Base-by-base conservation (phyloP, 2,797 vertebrate species). In the Eutrigla gurnardus region DNA sequence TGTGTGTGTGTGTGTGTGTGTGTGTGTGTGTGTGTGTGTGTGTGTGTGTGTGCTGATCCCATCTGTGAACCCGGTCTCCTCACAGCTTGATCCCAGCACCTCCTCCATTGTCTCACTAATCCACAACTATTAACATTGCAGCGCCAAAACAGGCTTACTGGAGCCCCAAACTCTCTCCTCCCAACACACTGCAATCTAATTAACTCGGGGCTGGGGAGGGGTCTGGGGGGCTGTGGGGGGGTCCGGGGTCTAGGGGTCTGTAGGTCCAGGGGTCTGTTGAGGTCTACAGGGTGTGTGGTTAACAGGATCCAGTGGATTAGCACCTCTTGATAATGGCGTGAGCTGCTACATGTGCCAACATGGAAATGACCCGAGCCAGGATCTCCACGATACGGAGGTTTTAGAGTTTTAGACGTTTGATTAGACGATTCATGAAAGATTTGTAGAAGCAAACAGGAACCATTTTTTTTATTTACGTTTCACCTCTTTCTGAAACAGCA, bases 91-190 rank as follows among this genome's bases (percentile, higher is more conserved):
- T 86, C 77, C 80, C 86, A 73, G 65, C 83, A 73, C 67, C 81
- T 40, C 64, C 70, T 82, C 84, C 83, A 91, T 89, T 92, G 90
- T 92, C 78, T 81, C 78, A 71, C 83, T 93, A 92, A 93, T 93
- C 92, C 88, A 72, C 58, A 37, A 78, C 86, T 83, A 87, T 91
- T 90, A 91, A 87, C 87, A 80, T 77, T 72, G 76, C 75, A 78
- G 81, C 72, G 47, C 69, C 75, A 84, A 86, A 86, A 89, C 83
- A 77, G 82, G 65, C 75, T 78, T 64, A 76, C 60, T 67, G 65
- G 64, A 78, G 74, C 11, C 67, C 49, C 66, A 68, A 88, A 87
- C 83, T 77, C 89, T 88, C 83, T 75, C 76, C 50, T 64, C 78
- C 71, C 55, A 87, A 76, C 80, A 72, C 82, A 77, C 82, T 81